These are phyloP conservation scores for Poecile atricapillus DNA, from an alignment of 2,113 vertebrate genomes.

Conservation along the genomic window DNA sequence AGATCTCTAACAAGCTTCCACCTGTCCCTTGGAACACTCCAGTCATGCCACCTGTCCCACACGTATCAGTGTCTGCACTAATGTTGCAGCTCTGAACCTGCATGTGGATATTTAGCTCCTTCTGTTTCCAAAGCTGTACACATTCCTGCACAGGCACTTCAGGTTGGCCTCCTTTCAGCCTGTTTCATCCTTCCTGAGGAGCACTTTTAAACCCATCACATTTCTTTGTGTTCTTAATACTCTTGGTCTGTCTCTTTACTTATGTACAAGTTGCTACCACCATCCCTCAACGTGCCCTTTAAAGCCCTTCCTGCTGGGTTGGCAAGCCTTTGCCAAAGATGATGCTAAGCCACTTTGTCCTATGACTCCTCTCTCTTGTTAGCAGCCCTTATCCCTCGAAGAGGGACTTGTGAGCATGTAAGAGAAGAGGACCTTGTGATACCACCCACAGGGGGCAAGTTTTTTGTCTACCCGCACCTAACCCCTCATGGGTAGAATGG, in stretches of 20 bases:
- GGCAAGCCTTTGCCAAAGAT: not conserved
- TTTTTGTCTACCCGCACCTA: not conserved
- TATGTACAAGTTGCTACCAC: not conserved
- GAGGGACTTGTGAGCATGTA: rapidly evolving
- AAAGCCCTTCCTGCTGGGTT: not conserved
- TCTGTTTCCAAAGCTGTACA: not conserved
- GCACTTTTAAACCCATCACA: not conserved
- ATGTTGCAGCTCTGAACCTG: not conserved
- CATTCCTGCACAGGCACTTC: not conserved
- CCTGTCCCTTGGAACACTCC: not conserved
- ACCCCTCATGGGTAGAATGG: not conserved
- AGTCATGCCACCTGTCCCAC: not conserved
- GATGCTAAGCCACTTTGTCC: not conserved
- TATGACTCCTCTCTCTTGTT: not conserved
- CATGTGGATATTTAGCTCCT: not conserved
- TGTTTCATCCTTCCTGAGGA: not conserved
- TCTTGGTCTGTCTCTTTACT: not conserved
- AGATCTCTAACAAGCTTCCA: not conserved
- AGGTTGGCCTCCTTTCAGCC: not conserved
- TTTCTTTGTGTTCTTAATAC: not conserved
- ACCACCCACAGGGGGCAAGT: not conserved
- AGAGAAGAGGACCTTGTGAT: not conserved
- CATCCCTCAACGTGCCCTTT: not conserved
- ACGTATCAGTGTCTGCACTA: not conserved
- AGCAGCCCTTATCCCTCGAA: not conserved